Conservation (phyloP, 2,888 invertebrate genomes). For the Mactromeris polynyma region DNA sequence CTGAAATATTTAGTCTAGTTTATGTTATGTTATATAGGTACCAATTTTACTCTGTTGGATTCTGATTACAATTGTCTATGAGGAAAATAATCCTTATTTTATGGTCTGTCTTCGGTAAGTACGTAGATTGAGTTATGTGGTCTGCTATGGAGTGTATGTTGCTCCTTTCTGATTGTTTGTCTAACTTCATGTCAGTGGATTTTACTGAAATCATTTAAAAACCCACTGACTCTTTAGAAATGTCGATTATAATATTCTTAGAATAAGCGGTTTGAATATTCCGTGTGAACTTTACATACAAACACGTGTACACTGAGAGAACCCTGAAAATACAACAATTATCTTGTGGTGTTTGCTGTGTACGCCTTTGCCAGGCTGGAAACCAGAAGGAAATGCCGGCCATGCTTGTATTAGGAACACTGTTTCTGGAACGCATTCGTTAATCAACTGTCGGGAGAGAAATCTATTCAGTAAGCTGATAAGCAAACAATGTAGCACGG, state of each 20-base stretch:
- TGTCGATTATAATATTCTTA: neutral
- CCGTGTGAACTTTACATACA: neutral
- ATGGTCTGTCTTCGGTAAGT: neutral
- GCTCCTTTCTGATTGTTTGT: too few species aligned
- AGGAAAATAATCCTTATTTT: neutral
- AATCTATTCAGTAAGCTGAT: constrained; percentile 21
- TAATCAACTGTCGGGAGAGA: constrained; percentile 45
- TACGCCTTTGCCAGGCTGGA: neutral
- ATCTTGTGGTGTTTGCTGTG: neutral
- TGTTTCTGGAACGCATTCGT: constrained; percentile 26
- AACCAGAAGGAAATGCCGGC: constrained; percentile 23
- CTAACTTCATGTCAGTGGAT: too few species aligned
- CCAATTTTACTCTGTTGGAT: neutral
- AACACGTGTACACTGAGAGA: neutral
- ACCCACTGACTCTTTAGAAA: neutral
- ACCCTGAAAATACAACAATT: neutral
- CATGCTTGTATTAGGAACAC: neutral
- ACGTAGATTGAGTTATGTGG: too few species aligned
- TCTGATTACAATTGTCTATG: neutral
- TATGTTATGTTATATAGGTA: neutral
- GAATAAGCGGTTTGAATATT: neutral
- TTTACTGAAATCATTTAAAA: too few species aligned
- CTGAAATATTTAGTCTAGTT: neutral
- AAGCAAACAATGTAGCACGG: constrained; percentile 41
- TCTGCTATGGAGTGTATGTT: too few species aligned